phyloP scores from a whole-genome alignment of 2,113 vertebrate species.

The Xiphophorus couchianus region DNA sequence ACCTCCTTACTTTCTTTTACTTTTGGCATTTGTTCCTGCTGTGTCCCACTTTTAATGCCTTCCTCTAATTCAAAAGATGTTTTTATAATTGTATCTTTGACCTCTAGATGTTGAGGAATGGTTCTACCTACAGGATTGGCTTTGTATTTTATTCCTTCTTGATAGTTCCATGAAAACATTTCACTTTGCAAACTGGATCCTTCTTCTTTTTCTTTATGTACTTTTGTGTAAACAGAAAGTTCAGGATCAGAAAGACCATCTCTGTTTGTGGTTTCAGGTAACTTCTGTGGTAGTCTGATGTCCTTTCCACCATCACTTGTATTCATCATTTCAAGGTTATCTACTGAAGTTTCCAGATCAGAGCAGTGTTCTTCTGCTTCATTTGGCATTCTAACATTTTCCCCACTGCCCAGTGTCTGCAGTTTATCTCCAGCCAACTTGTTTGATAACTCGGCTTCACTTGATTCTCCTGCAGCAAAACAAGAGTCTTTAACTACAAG shows the following conservation, averaged over 20 bases:
- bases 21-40: neutral
- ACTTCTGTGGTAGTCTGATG: conserved; percentile 1
- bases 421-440: conserved; percentile 10
- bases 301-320: conserved; percentile 3
- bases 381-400: conserved; percentile 7
- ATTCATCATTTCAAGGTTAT: neutral
- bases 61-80: conserved; percentile 7
- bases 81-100: neutral
- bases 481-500: conserved; percentile 55
- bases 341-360: neutral
- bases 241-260: conserved; percentile 5
- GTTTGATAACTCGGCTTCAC: conserved; percentile 4
- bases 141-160: neutral
- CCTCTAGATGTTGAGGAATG: conserved; percentile 1
- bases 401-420: neutral
- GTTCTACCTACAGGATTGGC: conserved; percentile 11
- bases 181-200: neutral
- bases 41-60: neutral
- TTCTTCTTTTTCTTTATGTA: conserved; percentile 26
- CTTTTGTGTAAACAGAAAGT: neutral
- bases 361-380: conserved; percentile 23
- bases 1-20: conserved; percentile 4
- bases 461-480: conserved; percentile 9
- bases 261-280: neutral
- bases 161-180: neutral